Base-by-base conservation (phyloP, 1,140 invertebrate genomes). In the Drosophila ficusphila region DNA sequence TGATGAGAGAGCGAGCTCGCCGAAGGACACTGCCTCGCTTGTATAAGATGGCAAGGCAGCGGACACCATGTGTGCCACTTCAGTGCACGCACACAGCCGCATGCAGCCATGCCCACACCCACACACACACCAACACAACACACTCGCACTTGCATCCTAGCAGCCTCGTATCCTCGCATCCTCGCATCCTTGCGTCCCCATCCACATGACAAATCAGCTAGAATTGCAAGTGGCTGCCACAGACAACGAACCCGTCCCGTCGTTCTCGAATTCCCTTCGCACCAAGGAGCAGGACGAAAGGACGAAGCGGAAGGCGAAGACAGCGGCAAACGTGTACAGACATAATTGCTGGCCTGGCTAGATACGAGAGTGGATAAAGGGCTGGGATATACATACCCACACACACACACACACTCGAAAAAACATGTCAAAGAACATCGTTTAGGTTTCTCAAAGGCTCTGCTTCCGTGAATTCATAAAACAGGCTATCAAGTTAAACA, bases 141-240 rank as follows among this genome's bases (percentile, higher is more conserved):
- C 19, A 42, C 5, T 11, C 38, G 18, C 18, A 41, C 38, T n/a
- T 21, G 18, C 38, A n/a, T n/a, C n/a, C n/a, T n/a, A n/a, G n/a
- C n/a, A n/a, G n/a, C n/a, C n/a, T n/a, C n/a, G n/a, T n/a, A n/a
- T 57, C 44, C 6, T 19, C n/a, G 34, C 49, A 69, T 23, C 29
- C 42, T 11, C 21, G 41, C 53, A 48, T 60, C 27, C 58, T 19
- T 29, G 19, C 62, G 65, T 65, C 36, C 61, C 27, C 73, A 83
- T 60, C 11, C 78, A 76, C 65, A 81, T 74, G 78, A 86, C 82
- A 88, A 86, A 86, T 74, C 76, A 78, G 79, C 44, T 76, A 58
- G 75, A 81, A 81, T 79, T 76, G 76, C 77, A 76, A 81, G 77
- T 81, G 72, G 71, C 56, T 81, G 77, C 65, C 47, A 76, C 47